Percentiles rank a stretch among this genome's conserved stretches.
Evolutionary conservation across 2,113 vertebrate species (phyloP).

Genomic region (Panurus biarmicus): DNA sequence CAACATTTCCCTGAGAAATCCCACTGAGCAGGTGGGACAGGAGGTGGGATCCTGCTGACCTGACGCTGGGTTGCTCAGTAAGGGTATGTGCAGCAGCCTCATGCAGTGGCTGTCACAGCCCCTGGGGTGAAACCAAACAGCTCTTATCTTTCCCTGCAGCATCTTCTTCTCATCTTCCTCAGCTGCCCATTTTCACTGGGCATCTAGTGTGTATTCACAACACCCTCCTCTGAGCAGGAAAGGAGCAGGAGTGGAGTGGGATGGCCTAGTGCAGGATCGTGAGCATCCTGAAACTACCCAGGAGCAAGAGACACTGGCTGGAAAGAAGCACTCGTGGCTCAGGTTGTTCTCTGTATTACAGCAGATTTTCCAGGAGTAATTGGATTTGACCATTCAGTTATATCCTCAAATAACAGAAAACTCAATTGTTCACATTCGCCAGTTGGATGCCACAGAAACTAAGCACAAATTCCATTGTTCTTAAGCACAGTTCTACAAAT

Average conservation of each 20-base stretch:
- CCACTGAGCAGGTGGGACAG: fast-evolving
- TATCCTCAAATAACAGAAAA: conserved; percentile 24
- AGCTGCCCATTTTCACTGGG: background rate
- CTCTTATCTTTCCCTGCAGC: background rate
- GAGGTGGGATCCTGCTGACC: background rate
- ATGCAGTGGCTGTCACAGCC: fast-evolving
- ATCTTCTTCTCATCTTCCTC: background rate
- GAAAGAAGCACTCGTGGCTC: background rate
- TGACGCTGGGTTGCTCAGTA: fast-evolving
- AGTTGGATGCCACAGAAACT: background rate
- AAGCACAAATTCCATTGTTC: background rate
- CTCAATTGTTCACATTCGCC: background rate
- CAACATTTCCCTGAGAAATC: fast-evolving
- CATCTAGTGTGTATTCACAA: background rate
- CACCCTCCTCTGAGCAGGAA: background rate
- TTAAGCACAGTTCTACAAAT: background rate
- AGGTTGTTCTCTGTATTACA: background rate
- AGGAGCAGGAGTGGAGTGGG: background rate
- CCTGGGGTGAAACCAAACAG: background rate
- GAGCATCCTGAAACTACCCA: background rate
- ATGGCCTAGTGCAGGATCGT: fast-evolving
- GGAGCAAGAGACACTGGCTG: fast-evolving
- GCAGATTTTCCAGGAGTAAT: background rate
- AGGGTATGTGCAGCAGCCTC: fast-evolving
- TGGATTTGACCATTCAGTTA: background rate